A percentile compares a stretch with the other conserved stretches of the same genome.
phyloP scores from a whole-genome alignment of 2,888 invertebrate species.

The Machimus rusticus region DNA sequence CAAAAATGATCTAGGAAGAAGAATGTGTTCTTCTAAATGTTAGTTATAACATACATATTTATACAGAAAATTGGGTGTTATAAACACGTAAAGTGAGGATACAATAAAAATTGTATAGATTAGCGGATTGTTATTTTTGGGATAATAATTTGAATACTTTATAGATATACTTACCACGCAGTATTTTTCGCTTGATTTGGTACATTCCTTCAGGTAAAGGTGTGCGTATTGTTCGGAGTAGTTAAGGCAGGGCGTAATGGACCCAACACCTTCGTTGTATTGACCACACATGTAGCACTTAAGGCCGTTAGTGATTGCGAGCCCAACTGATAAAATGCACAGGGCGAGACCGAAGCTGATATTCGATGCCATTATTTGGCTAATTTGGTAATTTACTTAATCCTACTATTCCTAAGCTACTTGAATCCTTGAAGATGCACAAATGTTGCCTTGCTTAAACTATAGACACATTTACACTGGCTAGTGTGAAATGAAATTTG shows the following conservation, averaged over 20 bases:
- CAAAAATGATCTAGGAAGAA: background rate
- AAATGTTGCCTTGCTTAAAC: background rate
- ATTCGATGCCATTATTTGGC: background rate
- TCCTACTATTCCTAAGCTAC: background rate
- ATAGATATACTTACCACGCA: conserved; percentile 76
- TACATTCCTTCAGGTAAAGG: conserved; percentile 75
- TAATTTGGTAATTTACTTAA: background rate
- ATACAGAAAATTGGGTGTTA: background rate
- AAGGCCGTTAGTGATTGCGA: conserved; percentile 58
- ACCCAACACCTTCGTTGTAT: conserved; percentile 86
- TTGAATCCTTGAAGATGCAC: background rate
- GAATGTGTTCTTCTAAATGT: background rate
- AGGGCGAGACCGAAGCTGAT: background rate
- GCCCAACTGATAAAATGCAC: conserved; percentile 47
- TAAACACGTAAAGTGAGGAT: background rate
- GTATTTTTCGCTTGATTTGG: conserved; percentile 67
- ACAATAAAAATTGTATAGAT: no score
- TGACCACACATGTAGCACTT: conserved; percentile 82
- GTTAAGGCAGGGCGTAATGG: conserved; percentile 84
- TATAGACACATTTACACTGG: background rate
- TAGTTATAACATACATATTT: background rate
- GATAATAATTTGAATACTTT: no score
- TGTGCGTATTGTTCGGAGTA: conserved; percentile 70
- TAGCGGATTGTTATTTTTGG: no score
- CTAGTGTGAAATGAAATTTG: background rate